phyloP scores from a whole-genome alignment of 2,113 vertebrate species.

The Mesembrinibis cayennensis region DNA sequence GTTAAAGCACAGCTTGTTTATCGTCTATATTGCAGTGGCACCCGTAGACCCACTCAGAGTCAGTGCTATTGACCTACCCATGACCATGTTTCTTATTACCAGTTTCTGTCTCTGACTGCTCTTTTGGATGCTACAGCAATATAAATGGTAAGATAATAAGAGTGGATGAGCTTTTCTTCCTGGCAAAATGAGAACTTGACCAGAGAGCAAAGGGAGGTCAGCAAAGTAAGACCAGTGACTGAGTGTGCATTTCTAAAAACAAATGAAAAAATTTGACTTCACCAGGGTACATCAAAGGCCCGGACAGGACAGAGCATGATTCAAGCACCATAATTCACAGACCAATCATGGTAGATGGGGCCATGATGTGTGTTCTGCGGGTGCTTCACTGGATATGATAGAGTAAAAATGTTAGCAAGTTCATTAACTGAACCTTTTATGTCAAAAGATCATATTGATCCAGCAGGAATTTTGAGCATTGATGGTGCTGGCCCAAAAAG shows the following conservation, averaged over 20 bases:
- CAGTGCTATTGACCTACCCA: neutral
- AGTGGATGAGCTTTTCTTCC: neutral
- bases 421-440: neutral
- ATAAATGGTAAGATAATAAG: neutral
- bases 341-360: neutral
- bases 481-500: neutral
- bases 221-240: fast-evolving
- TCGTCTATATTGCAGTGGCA: neutral
- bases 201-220: neutral
- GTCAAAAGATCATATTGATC: neutral
- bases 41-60: neutral
- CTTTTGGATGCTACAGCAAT: neutral
- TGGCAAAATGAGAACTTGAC: neutral
- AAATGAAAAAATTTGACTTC: neutral
- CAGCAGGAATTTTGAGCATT: neutral
- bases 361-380: fast-evolving
- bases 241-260: neutral
- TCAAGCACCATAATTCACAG: neutral
- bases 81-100: neutral
- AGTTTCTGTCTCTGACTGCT: neutral
- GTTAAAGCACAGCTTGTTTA: neutral
- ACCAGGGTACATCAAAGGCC: neutral
- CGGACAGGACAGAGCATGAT: neutral
- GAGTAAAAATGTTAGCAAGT: neutral
- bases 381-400: neutral